Evolutionary conservation across 2,888 invertebrate genomes (phyloP).

Genomic region (Magallana nippona): DNA sequence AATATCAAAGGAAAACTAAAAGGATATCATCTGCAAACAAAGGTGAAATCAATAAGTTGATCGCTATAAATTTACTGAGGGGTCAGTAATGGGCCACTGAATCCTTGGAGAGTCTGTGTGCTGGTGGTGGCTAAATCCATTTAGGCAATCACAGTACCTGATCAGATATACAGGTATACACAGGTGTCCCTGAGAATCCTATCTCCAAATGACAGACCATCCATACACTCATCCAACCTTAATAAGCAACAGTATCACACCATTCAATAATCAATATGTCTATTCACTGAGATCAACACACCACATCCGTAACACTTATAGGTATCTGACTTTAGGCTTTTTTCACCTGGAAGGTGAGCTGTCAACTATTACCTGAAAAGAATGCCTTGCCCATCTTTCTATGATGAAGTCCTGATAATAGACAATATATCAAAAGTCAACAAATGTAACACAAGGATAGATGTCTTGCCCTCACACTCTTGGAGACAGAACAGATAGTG

Average conservation of each 20-base stretch:
- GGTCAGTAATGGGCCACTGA: not conserved
- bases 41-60: not conserved
- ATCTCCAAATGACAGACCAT: conserved; percentile 20
- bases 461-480: not conserved
- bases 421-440: not conserved
- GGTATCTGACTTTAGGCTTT: conserved; percentile 23
- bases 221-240: not conserved
- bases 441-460: not conserved
- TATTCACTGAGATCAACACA: not conserved
- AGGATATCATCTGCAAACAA: conserved; percentile 1
- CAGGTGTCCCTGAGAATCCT: not conserved
- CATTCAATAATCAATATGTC: conserved; percentile 28
- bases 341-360: not conserved
- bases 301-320: not conserved
- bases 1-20: conserved; percentile 10
- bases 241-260: conserved; percentile 12
- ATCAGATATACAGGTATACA: conserved; percentile 19
- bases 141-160: conserved; percentile 13
- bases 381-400: conserved; percentile 16
- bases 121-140: not conserved
- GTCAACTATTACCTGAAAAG: not conserved
- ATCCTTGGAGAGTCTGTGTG: not conserved
- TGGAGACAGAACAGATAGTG: not conserved
- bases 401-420: not conserved
- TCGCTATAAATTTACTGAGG: not conserved